Evolutionary conservation across 2,888 invertebrate species (phyloP), one percentile per base, ranked within the genome.

Genomic region (Dyspetes luteomarginatus): DNA sequence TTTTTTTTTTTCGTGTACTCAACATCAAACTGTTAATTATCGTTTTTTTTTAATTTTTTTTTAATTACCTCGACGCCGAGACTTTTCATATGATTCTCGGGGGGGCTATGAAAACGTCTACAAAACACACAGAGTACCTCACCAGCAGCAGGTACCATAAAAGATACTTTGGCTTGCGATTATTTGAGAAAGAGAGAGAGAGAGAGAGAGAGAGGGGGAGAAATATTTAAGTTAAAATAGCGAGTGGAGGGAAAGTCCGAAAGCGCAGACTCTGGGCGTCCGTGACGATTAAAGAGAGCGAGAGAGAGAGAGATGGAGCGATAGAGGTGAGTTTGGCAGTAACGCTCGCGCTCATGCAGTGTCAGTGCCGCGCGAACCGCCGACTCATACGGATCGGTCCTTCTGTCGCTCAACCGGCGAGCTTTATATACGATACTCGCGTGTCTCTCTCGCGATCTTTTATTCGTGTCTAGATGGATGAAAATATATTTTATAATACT

Each of bases 351-450:
- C n/a, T n/a, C n/a, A 48, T 26, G 41, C 58, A 71, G 71, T 71
- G 26, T 68, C 79, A 80, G 79, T 80, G 65, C 50, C 75, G 75
- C 69, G 79, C 75, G 65, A 50, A 71, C 64, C 58, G 52, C 79
- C 45, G 71, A 71, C 65, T 52, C 45, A 76, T 60, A 28, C 45
- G 52, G 50, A 65, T 15, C 24, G 41, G 7, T 36, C 12, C 2
- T 2, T 36, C 36, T 2, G 36, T 36, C 9, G 36, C 1, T 36
- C 2, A 36, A 36, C 36, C n/a, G n/a, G 36, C 0, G 36, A 36
- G 36, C 36, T 36, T 1, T 24, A 50, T 28, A n/a, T 4, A 15
- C 30, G 28, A 60, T n/a, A 5, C 60, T 19, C 36, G 60, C 36
- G 19, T 17, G n/a, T n/a, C n/a, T n/a, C n/a, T n/a, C n/a, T 60